phyloP scores from a whole-genome alignment of 2,113 vertebrate species.

The Thymallus thymallus region DNA sequence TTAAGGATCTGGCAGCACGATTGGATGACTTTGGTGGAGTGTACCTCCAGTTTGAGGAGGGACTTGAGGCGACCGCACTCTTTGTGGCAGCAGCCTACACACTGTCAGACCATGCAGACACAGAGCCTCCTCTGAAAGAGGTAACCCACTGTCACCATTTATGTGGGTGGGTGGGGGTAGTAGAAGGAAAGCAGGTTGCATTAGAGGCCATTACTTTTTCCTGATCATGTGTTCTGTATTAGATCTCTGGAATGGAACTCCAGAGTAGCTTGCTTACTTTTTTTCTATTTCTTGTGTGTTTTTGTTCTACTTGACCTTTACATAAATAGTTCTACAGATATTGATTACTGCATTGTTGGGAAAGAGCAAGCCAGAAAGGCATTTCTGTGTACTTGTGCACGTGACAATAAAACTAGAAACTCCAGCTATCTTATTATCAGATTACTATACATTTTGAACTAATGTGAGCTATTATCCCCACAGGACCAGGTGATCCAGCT shows the following conservation, averaged over 20 bases:
- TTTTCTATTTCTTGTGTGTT: background rate
- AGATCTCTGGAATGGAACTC: too few species aligned
- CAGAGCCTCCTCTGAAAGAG: constrained; percentile 93
- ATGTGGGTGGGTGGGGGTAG: too few species aligned
- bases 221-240: too few species aligned
- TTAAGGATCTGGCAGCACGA: constrained; percentile 93
- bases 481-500: constrained; percentile 96
- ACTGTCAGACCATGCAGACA: constrained; percentile 90
- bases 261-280: background rate
- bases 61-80: constrained; percentile 90
- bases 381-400: too few species aligned
- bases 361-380: too few species aligned
- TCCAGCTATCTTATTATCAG: too few species aligned
- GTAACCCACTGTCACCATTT: constrained; percentile 57
- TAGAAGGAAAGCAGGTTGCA: background rate
- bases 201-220: too few species aligned
- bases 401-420: too few species aligned
- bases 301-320: too few species aligned
- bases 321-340: too few species aligned
- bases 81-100: constrained; percentile 92
- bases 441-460: background rate
- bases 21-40: constrained; percentile 93
- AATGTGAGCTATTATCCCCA: background rate
- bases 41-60: constrained; percentile 98
- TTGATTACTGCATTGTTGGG: too few species aligned